Conservation (phyloP, 2,113 vertebrate genomes). For the Equus przewalskii region DNA sequence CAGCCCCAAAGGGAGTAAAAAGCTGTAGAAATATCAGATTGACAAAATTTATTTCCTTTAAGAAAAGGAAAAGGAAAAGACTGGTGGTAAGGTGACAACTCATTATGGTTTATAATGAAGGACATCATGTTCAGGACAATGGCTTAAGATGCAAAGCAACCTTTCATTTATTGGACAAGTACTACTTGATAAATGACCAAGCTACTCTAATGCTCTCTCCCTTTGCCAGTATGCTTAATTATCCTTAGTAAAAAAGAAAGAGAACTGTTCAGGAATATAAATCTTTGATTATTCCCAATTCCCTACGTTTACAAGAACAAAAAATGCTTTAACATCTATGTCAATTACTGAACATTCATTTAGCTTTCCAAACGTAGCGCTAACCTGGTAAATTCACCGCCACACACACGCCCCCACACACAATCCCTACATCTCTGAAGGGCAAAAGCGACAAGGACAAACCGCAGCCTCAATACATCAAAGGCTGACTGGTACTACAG, state of each 20-base stretch:
- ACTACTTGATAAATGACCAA: constrained; percentile 38
- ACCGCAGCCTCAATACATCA: constrained; percentile 25
- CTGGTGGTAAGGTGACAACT: neutral
- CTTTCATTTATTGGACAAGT: constrained; percentile 11
- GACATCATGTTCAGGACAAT: constrained; percentile 1
- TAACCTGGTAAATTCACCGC: neutral
- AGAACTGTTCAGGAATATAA: constrained; percentile 24
- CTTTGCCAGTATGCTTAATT: constrained; percentile 14
- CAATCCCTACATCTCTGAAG: neutral
- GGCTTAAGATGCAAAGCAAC: neutral
- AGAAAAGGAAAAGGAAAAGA: neutral
- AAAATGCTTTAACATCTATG: constrained; percentile 42
- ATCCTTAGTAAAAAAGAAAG: neutral
- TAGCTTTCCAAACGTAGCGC: neutral
- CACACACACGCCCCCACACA: neutral
- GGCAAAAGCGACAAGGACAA: constrained; percentile 65
- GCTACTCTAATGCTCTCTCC: neutral
- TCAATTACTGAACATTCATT: constrained; percentile 10
- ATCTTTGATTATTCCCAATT: constrained; percentile 23
- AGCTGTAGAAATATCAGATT: neutral
- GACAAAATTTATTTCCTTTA: neutral
- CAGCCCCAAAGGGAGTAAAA: neutral
- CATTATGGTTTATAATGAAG: neutral
- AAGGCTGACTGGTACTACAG: neutral
- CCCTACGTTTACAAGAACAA: constrained; percentile 13